Base-by-base conservation (phyloP, 1,140 invertebrate genomes). In the Drosophila insularis region DNA sequence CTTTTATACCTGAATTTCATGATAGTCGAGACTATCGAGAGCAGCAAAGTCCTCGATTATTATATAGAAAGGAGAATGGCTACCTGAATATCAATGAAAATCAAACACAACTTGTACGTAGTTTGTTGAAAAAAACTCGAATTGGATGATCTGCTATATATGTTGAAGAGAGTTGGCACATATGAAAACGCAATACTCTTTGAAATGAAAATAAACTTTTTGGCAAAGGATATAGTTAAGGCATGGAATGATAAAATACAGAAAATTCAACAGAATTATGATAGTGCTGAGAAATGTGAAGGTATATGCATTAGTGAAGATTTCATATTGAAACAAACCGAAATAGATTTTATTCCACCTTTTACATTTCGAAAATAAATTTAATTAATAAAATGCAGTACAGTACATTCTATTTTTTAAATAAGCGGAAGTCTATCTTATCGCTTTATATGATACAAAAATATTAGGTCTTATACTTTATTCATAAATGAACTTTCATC, bases 141-240 rank as follows among this genome's bases (percentile, higher is more conserved):
- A 1, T 10, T 74, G 58, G 17, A 46, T 1, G 60, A 67, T 13
- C 23, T 71, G 2, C 14, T 6, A 2, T 50, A 17, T 54, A 62
- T 70, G 3, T 3, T 78, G 19, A 8, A 4, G 4, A 59, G 55
- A 14, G 76, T 68, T 11, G 11, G 11, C 2, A 58, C 3, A 21
- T 68, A 31, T 8, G 43, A 21, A 1, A 40, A 32, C 19, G 40
- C 19, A 0, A 27, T 78, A 13, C 64, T 78, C 39, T 68, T 78
- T 14, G 64, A 78, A 68, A 75, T 78, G 68, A 32, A 63, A 14
- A 37, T 54, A 4, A 23, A 64, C 56, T n/a, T 21, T 2, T 0
- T 14, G 4, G 71, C 72, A 1, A 10, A 23, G 1, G 37, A 67
- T 14, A 39, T 78, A 1, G 54, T 62, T 8, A 14, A 10, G 1